Conservation (phyloP, 2,797 vertebrate genomes). For the Silurus aristotelis region DNA sequence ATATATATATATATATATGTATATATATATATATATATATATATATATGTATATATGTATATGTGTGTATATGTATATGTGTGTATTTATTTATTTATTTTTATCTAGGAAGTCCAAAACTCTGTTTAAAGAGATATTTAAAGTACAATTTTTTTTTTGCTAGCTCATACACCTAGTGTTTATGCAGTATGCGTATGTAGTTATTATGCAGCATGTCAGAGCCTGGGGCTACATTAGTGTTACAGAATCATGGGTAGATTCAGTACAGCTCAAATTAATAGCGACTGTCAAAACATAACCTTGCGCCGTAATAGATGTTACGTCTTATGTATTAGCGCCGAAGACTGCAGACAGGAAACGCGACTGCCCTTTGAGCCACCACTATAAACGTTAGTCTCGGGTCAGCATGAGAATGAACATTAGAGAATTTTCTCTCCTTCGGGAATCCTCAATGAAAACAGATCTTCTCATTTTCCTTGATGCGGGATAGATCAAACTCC, state of each 20-base stretch:
- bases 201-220: slow-evolving; percentile 11
- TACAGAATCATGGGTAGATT: slow-evolving; percentile 21
- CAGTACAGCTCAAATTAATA: slow-evolving; percentile 11
- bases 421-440: slow-evolving; percentile 32
- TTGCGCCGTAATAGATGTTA: slow-evolving; percentile 22
- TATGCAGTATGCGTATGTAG: not conserved
- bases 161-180: not conserved
- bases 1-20: too few relatives aligned
- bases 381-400: slow-evolving; percentile 8
- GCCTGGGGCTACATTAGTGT: slow-evolving; percentile 8
- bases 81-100: not conserved
- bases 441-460: slow-evolving; percentile 42
- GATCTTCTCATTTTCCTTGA: slow-evolving; percentile 51
- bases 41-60: too few relatives aligned
- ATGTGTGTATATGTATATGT: too few relatives aligned
- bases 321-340: not conserved
- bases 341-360: not conserved
- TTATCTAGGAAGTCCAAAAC: not conserved
- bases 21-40: too few relatives aligned
- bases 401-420: slow-evolving; percentile 29
- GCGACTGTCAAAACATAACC: slow-evolving; percentile 4
- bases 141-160: not conserved
- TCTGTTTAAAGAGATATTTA: slow-evolving; percentile 3
- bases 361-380: slow-evolving; percentile 12
- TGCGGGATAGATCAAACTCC: slow-evolving; percentile 65